Base-by-base conservation (phyloP, 2,113 vertebrate genomes). In the Dromas ardeola region DNA sequence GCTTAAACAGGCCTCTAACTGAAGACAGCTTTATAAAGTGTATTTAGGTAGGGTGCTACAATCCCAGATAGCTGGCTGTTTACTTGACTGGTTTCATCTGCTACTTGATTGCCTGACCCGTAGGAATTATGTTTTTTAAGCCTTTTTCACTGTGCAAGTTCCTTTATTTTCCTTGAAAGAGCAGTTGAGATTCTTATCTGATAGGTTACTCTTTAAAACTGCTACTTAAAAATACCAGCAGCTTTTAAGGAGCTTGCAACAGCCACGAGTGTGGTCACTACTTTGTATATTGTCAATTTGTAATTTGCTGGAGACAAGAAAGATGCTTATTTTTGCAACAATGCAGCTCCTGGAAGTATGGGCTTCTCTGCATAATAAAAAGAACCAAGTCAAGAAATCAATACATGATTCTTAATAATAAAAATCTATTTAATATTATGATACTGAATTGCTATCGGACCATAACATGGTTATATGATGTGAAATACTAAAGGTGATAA, bases 341-440 rank as follows among this genome's bases (percentile, higher is more conserved):
- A 10, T 15, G 11, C 14, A 14, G 25, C 13, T 88, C 15, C 56
- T 45, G 21, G 55, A 91, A 59, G 7, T 25, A 59, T 34, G 25
- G 38, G 25, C 5, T 94, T 62, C 67, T 66, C 45, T 4, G 3
- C 2, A 15, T 29, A 74, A 88, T 84, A 34, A 73, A 94, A 96
- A 96, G 38, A 80, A 62, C 9, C 11, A 40, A 58, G 67, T 70
- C 56, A 86, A 86, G 40, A 97, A 95, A 96, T 95, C 84, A 95
- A 96, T 56, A 83, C 22, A 8, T 49, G 52, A 94, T 53, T 95
- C 59, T 90, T 86, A 15, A 25, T 63, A 89, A 65, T 30, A 92
- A 66, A 90, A 89, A 77, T 71, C 32, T 86, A 63, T 79, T 86
- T 42, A 67, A 59, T 38, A 29, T 38, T 63, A 70, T 32, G 15